phyloP scores from a whole-genome alignment of 2,888 invertebrate genomes.

The Lysandra coridon region DNA sequence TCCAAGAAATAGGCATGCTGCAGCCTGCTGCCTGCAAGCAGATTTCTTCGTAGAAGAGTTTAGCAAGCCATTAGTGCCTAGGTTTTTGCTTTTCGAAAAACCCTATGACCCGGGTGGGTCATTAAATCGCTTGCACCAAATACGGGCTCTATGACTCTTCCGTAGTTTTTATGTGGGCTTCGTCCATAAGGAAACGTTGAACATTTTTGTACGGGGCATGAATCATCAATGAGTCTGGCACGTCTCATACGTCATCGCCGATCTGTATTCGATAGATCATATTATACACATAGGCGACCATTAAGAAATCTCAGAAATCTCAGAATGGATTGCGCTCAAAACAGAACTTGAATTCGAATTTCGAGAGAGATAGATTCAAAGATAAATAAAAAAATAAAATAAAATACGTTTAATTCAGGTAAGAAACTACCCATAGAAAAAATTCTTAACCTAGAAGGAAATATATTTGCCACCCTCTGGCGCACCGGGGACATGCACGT shows the following conservation, averaged over 20 bases:
- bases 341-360: neutral
- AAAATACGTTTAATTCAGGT: no score
- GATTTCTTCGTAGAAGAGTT: neutral
- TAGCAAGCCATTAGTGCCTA: neutral
- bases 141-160: neutral
- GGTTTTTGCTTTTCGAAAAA: neutral
- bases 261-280: constrained; percentile 1
- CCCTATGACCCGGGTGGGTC: neutral
- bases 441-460: no score
- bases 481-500: no score
- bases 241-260: constrained; percentile 3
- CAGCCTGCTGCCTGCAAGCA: neutral
- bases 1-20: neutral
- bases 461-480: no score
- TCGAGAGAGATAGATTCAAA: neutral
- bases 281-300: neutral
- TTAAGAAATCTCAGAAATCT: neutral
- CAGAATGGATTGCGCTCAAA: neutral
- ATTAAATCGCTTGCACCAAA: neutral
- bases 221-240: constrained; percentile 19
- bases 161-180: constrained; percentile 5
- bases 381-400: no score
- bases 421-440: no score
- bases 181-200: neutral
- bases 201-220: constrained; percentile 1